phyloP scores from a whole-genome alignment of 2,797 vertebrate species.

The Gorsachius magnificus region DNA sequence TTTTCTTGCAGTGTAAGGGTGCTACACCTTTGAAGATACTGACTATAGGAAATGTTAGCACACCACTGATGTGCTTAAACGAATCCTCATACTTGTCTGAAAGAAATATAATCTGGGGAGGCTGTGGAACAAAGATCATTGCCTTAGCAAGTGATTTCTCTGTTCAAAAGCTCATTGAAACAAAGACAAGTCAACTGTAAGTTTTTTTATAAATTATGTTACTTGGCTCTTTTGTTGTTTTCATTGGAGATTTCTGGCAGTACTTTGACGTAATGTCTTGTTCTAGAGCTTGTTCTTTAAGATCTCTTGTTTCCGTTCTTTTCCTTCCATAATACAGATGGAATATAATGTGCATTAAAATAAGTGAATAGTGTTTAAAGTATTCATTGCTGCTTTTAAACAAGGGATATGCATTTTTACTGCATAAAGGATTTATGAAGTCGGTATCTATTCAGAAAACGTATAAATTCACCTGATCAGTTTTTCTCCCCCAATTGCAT shows the following conservation, averaged over 20 bases:
- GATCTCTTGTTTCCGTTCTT: neutral
- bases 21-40: slow-evolving; percentile 85
- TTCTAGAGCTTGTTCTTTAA: neutral
- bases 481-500: neutral
- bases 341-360: neutral
- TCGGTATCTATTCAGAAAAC: neutral
- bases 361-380: neutral
- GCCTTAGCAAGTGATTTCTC: slow-evolving; percentile 84
- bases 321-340: neutral
- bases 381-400: neutral
- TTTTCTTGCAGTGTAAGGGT: slow-evolving; percentile 77
- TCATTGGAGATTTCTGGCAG: neutral
- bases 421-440: neutral
- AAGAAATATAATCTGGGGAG: slow-evolving; percentile 84
- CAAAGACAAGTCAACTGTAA: slow-evolving; percentile 84
- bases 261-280: neutral
- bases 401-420: neutral
- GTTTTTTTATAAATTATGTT: slow-evolving; percentile 20
- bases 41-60: slow-evolving; percentile 82
- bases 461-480: neutral
- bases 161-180: slow-evolving; percentile 87
- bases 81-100: slow-evolving; percentile 82
- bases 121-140: slow-evolving; percentile 89
- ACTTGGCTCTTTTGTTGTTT: neutral
- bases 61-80: slow-evolving; percentile 87